Evolutionary conservation across 2,113 vertebrate genomes (phyloP), one percentile per base, ranked within the genome.

Genomic region (Pontoporia blainvillei): DNA sequence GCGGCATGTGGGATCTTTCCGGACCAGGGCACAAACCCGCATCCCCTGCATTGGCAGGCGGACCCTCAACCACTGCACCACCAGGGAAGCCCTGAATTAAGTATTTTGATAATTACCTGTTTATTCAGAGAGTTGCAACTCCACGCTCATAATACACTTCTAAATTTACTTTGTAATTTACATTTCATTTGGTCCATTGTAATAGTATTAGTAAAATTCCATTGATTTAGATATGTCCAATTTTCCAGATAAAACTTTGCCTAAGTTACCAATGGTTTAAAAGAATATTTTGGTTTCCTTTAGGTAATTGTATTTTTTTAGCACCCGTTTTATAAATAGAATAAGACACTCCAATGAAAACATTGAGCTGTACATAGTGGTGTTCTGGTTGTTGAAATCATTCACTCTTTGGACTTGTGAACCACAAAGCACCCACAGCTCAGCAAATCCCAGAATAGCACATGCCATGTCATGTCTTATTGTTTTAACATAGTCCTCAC

Each of bases 311-410:
- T 96, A 90, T 89, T 88, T 94, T 95, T 82, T 92, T 88, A 86
- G 87, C 91, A 98, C 62, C 76, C 73, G 49, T 97, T 97, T 98
- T 98, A 97, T 97, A 98, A 98, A 98, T 98, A 98, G 95, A 97
- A 93, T 31, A 97, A 96, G 79, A 86, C 39, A 97, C 98, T 97
- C 90, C 79, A 79, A 97, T 97, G 98, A 98, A 97, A 97, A 95
- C 90, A 96, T 59, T 97, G 84, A 97, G 93, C 96, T 97, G 97
- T 96, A 94, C 34, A 95, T 71, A 98, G 96, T 86, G 88, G 94
- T 97, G 98, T 98, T 98, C 98, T 98, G 97, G 95, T 98, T 97
- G 93, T 34, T 98, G 90, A 97, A 98, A 98, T 97, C 97, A 94
- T 97, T 98, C 98, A 96, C 95, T 97, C 97, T n/a, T 44, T 98